phyloP scores from a whole-genome alignment of 1,140 invertebrate genomes.

The Drosophila lowei region DNA sequence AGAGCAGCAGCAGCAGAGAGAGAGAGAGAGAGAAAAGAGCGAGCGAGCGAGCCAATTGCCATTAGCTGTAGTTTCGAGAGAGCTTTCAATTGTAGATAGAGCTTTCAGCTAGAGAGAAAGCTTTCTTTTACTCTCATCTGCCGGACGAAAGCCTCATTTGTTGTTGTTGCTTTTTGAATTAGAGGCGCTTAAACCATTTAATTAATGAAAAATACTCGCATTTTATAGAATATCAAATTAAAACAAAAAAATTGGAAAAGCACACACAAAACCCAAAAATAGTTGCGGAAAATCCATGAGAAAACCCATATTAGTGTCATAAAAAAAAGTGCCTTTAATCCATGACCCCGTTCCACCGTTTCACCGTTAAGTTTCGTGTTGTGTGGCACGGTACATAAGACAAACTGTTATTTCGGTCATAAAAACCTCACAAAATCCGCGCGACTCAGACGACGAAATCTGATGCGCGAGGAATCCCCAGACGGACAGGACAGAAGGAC shows the following conservation, averaged over 20 bases:
- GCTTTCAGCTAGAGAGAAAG: constrained; percentile 45
- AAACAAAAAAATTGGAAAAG: background rate
- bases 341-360: no score
- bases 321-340: constrained; percentile 1
- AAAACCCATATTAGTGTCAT: background rate
- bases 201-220: constrained; percentile 11
- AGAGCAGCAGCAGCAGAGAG: constrained; percentile 9
- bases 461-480: constrained; percentile 28
- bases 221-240: constrained; percentile 3
- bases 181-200: constrained; percentile 37
- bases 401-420: constrained; percentile 46
- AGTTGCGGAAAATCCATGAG: no score
- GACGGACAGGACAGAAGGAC: constrained; percentile 5
- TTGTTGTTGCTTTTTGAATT: constrained; percentile 18
- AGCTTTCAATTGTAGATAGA: constrained; percentile 34
- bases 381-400: constrained; percentile 24
- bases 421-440: constrained; percentile 38
- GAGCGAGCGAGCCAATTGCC: background rate
- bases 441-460: constrained; percentile 25
- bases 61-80: background rate
- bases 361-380: no score
- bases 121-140: constrained; percentile 19
- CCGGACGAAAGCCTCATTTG: background rate
- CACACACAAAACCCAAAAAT: no score
- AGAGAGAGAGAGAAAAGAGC: background rate